phyloP scores from a whole-genome alignment of 1,140 invertebrate genomes.

The Wasmannia auropunctata region DNA sequence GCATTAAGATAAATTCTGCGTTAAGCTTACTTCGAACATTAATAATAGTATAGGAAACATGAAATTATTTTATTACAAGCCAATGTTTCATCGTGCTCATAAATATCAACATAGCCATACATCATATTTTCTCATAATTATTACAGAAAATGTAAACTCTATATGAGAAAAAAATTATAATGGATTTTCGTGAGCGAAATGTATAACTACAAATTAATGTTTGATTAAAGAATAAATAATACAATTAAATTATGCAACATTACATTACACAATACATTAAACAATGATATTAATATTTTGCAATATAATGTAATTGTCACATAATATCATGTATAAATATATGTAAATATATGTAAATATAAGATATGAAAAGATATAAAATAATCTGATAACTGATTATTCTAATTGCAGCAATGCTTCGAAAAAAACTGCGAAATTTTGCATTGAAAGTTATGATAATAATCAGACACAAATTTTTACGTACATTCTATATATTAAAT shows the following conservation, averaged over 20 bases:
- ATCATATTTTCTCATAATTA: slow-evolving; percentile 35
- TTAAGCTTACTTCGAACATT: not conserved
- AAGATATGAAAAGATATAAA: not conserved
- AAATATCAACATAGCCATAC: not conserved
- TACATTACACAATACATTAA: too few relatives aligned
- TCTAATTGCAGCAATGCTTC: not conserved
- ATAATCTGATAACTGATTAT: not conserved
- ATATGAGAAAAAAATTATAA: slow-evolving; percentile 39
- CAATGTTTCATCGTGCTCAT: not conserved
- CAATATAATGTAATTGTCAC: not conserved
- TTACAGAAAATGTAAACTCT: slow-evolving; percentile 25
- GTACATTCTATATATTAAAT: not conserved
- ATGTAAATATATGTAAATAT: not conserved
- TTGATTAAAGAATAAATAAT: slow-evolving; percentile 19
- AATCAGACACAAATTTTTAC: not conserved
- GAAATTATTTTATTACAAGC: not conserved
- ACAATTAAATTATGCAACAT: not conserved
- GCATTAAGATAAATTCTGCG: slow-evolving; percentile 34
- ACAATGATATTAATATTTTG: not conserved
- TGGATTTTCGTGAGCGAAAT: not conserved
- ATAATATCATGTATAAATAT: not conserved
- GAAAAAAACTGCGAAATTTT: not conserved
- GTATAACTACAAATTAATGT: slow-evolving; percentile 23
- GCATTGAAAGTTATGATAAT: not conserved
- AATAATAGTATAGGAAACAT: not conserved